Evolutionary conservation across 2,113 vertebrate species (phyloP), one percentile per base, ranked within the genome.

Genomic region (Gadus chalcogrammus): DNA sequence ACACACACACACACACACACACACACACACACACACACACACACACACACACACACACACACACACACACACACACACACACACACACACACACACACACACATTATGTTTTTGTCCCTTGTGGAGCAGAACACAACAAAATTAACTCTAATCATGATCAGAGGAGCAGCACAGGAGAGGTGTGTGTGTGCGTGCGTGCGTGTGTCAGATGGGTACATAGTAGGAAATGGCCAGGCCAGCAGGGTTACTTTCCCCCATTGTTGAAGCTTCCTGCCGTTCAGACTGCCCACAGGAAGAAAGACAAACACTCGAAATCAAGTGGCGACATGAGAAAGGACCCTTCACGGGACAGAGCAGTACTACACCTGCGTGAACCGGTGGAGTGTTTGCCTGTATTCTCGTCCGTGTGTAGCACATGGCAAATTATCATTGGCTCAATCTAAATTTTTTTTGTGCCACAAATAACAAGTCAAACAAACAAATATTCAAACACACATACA

Each of bases 221-320:
- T 0, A 68, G 82, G 84, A 82, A 84, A 81, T 67, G 73, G 70
- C 68, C 22, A 5, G 68, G 61, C 31, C 53, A 48, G 22, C 38
- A 28, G 68, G 79, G 67, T 70, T 61, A 16, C 15, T 24, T 35
- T 65, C 59, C 70, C 31, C 71, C 63, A 85, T 82, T 88, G 88
- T 86, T 79, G 71, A 17, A 1, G 28, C 61, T 85, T 90, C 86
- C 87, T 84, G 80, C 66, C 35, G 9, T 27, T 55, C 66, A 55
- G 75, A 82, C 71, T 74, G 67, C 71, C 70, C 72, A 71, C 81
- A 86, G 85, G 87, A 88, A 82, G 81, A 80, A 58, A 74, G 79
- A 60, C 79, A 78, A 80, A 76, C 77, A 77, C 82, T 85, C 70
- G 56, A 78, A 76, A 83, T 81, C 77, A 80, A 85, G 81, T 80